Evolutionary conservation across 2,888 invertebrate genomes (phyloP).

Genomic region (Campoplex capitator): DNA sequence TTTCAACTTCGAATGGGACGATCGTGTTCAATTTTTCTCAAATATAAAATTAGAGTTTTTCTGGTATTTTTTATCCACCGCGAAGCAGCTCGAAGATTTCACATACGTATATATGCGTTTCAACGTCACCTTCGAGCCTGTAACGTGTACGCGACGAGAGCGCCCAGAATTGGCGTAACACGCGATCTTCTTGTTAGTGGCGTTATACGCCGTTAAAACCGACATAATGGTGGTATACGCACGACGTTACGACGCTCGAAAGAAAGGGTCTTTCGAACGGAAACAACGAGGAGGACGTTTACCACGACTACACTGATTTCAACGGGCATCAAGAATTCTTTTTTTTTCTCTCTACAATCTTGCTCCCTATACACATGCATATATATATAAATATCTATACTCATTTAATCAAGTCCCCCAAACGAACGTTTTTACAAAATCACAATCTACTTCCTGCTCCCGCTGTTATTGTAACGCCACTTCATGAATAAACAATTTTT

Average conservation of each 20-base stretch:
- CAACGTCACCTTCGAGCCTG: constrained; percentile 19
- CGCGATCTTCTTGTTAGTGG: constrained; percentile 80
- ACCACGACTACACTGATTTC: constrained; percentile 45
- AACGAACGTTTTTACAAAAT: constrained; percentile 33
- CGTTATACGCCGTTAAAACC: constrained; percentile 79
- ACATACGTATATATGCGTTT: neutral
- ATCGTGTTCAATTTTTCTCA: neutral
- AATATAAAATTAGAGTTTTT: neutral
- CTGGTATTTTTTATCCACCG: neutral
- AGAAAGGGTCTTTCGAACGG: constrained; percentile 48
- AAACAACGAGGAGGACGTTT: constrained; percentile 56
- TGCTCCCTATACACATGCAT: neutral
- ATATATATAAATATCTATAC: neutral
- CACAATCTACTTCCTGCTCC: constrained; percentile 42
- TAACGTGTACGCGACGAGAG: constrained; percentile 54
- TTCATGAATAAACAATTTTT: constrained; percentile 62
- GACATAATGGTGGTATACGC: constrained; percentile 71
- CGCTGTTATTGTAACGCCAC: constrained; percentile 29
- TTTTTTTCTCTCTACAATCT: constrained; percentile 11
- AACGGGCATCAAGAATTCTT: constrained; percentile 44
- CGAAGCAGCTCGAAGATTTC: neutral
- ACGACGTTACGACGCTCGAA: constrained; percentile 57
- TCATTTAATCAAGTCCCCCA: neutral
- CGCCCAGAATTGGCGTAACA: constrained; percentile 70
- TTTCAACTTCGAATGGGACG: neutral